phyloP scores from a whole-genome alignment of 2,113 vertebrate species.

The Aix galericulata region DNA sequence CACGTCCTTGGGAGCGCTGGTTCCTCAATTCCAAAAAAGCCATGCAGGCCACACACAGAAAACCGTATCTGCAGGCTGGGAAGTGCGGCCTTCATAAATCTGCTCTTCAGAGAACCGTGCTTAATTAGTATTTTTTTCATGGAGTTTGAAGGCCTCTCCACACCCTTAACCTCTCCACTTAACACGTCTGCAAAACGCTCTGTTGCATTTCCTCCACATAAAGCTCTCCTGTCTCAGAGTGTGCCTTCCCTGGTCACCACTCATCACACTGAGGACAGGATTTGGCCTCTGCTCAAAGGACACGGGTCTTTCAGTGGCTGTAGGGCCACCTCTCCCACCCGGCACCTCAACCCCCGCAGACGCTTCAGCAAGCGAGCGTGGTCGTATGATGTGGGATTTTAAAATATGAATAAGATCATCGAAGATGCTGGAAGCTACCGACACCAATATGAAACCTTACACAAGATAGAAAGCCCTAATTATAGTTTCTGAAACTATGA shows the following conservation, averaged over 20 bases:
- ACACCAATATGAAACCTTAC: neutral
- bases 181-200: neutral
- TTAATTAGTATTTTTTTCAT: neutral
- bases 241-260: neutral
- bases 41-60: neutral
- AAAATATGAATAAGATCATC: neutral
- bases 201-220: neutral
- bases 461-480: slow-evolving; percentile 24
- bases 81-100: neutral
- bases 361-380: neutral
- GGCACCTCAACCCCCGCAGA: neutral
- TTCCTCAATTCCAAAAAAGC: neutral
- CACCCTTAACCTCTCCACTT: no score
- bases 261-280: neutral
- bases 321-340: neutral
- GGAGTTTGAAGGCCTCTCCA: neutral
- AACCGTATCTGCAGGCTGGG: neutral
- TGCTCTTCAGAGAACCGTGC: neutral
- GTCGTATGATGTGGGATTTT: neutral
- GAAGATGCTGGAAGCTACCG: neutral
- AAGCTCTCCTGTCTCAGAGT: neutral
- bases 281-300: neutral
- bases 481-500: slow-evolving; percentile 54
- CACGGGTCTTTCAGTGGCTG: neutral
- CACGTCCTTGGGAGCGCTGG: neutral